Evolutionary conservation across 2,888 invertebrate genomes (phyloP).

Genomic region (Gastracanthus pulcherrimus): DNA sequence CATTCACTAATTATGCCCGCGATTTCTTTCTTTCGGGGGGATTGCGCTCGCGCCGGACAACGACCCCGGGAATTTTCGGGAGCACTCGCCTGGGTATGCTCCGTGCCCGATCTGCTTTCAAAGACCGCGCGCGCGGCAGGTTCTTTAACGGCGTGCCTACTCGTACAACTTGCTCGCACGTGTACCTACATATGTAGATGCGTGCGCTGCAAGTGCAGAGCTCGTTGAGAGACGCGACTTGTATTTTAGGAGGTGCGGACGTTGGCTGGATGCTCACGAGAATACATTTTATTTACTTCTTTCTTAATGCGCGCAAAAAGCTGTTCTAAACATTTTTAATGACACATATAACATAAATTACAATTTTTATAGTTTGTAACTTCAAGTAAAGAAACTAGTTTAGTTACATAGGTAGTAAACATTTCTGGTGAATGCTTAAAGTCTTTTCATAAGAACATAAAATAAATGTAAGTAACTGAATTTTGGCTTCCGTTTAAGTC

Average conservation of each 20-base stretch:
- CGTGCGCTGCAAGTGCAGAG: background rate
- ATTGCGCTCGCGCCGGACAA: slow-evolving; percentile 27
- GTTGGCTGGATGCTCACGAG: too few relatives aligned
- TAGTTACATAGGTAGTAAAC: too few relatives aligned
- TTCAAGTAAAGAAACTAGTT: too few relatives aligned
- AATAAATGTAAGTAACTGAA: too few relatives aligned
- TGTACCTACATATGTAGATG: background rate
- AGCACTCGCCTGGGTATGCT: background rate
- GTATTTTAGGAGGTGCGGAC: background rate
- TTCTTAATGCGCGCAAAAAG: too few relatives aligned
- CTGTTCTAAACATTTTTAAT: too few relatives aligned
- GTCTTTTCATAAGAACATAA: too few relatives aligned
- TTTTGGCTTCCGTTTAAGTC: too few relatives aligned
- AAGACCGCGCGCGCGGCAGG: background rate
- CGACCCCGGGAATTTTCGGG: slow-evolving; percentile 45
- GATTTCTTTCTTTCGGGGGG: slow-evolving; percentile 73
- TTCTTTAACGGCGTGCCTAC: slow-evolving; percentile 1
- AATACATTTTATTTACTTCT: too few relatives aligned
- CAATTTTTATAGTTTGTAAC: too few relatives aligned
- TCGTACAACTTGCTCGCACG: background rate
- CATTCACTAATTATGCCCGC: slow-evolving; percentile 76
- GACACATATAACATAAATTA: too few relatives aligned
- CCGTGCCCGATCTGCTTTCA: background rate
- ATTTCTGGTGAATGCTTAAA: too few relatives aligned
- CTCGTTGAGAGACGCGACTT: background rate